phyloP scores from a whole-genome alignment of 2,797 vertebrate species.

The Sebastes hubbsi region DNA sequence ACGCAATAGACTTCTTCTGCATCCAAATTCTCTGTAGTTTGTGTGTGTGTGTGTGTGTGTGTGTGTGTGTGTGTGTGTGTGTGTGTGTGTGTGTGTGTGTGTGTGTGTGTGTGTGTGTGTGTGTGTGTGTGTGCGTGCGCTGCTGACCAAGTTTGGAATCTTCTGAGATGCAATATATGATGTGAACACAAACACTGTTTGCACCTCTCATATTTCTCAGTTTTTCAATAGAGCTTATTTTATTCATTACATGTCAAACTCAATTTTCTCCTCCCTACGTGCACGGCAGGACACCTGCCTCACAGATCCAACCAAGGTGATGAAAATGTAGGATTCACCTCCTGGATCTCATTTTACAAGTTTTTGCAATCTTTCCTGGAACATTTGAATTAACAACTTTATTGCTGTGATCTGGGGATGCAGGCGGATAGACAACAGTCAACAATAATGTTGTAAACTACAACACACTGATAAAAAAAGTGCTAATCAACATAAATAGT shows the following conservation, averaged over 20 bases:
- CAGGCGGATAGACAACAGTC: neutral
- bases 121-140: accelerated
- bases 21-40: neutral
- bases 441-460: neutral
- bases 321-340: neutral
- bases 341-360: neutral
- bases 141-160: neutral
- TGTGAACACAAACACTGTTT: conserved; percentile 1
- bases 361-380: neutral
- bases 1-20: conserved; percentile 11
- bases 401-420: neutral
- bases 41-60: neutral
- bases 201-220: neutral
- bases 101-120: neutral
- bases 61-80: accelerated
- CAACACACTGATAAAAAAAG: neutral
- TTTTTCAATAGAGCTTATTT: conserved; percentile 13
- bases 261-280: neutral
- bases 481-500: neutral
- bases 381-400: neutral
- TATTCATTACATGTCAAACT: conserved; percentile 21
- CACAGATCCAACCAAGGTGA: neutral
- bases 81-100: neutral
- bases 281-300: neutral
- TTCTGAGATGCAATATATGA: conserved; percentile 1